Conservation (phyloP, 1,140 invertebrate genomes). For the Argopecten irradians region DNA sequence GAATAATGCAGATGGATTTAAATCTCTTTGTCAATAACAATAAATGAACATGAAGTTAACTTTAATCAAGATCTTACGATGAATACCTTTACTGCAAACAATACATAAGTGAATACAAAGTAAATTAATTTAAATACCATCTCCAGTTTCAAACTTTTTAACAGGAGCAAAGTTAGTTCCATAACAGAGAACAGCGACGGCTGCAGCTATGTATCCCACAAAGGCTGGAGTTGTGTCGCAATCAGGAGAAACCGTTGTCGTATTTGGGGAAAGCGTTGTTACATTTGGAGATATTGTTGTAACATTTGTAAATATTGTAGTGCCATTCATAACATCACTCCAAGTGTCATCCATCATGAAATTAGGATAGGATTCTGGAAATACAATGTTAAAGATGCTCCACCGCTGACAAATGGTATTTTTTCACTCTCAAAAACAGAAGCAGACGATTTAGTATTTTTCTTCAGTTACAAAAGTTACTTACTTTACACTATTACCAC, state of each 20-base stretch:
- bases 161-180: slow-evolving; percentile 77
- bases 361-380: neutral
- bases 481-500: no score
- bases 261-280: neutral
- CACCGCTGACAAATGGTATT: no score
- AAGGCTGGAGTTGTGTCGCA: slow-evolving; percentile 49
- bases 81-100: no score
- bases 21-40: no score
- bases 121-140: slow-evolving; percentile 74
- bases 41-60: no score
- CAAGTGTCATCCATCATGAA: neutral
- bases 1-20: no score
- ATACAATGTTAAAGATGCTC: neutral
- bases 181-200: slow-evolving; percentile 72
- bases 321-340: neutral
- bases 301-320: neutral
- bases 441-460: no score
- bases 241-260: neutral
- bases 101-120: no score
- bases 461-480: no score
- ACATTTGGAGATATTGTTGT: neutral
- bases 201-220: slow-evolving; percentile 71
- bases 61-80: no score
- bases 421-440: no score
- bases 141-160: slow-evolving; percentile 77